phyloP scores from a whole-genome alignment of 1,140 invertebrate species.

The Sarcophaga peregrina region DNA sequence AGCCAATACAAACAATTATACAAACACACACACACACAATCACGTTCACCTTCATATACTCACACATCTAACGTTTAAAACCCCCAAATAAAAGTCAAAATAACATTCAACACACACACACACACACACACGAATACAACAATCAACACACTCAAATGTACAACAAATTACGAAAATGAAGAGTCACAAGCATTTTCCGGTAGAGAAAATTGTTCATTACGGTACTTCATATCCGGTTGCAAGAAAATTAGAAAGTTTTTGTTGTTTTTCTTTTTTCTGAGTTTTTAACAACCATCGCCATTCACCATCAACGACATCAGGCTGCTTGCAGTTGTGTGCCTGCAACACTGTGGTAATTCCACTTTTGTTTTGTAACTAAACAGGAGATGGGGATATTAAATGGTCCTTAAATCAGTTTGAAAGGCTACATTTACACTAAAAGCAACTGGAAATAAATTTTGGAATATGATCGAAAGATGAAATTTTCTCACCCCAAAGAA shows the following conservation, averaged over 20 bases:
- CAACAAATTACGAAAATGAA: slow-evolving; percentile 45
- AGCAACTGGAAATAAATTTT: not conserved
- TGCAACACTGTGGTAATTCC: not conserved
- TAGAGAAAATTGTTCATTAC: slow-evolving; percentile 49
- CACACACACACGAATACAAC: not conserved
- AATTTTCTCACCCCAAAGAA: not conserved
- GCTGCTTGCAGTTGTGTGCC: not conserved
- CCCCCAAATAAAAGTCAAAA: not conserved
- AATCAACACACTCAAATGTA: slow-evolving; percentile 44
- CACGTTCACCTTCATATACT: too few species aligned
- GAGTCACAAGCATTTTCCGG: slow-evolving; percentile 50
- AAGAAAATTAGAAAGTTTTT: slow-evolving; percentile 48
- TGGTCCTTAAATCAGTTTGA: not conserved
- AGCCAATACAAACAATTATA: not conserved
- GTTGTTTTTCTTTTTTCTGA: too few species aligned
- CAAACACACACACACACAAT: not conserved
- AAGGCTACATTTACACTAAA: not conserved
- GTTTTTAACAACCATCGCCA: slow-evolving; percentile 12
- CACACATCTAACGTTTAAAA: not conserved
- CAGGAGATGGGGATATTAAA: not conserved
- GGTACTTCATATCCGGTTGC: slow-evolving; percentile 52
- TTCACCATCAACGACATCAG: not conserved
- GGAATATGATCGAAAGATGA: not conserved
- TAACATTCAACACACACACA: not conserved
- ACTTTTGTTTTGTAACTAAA: too few species aligned